Evolutionary conservation across 2,113 vertebrate species (phyloP).

Genomic region (Mesocricetus auratus): DNA sequence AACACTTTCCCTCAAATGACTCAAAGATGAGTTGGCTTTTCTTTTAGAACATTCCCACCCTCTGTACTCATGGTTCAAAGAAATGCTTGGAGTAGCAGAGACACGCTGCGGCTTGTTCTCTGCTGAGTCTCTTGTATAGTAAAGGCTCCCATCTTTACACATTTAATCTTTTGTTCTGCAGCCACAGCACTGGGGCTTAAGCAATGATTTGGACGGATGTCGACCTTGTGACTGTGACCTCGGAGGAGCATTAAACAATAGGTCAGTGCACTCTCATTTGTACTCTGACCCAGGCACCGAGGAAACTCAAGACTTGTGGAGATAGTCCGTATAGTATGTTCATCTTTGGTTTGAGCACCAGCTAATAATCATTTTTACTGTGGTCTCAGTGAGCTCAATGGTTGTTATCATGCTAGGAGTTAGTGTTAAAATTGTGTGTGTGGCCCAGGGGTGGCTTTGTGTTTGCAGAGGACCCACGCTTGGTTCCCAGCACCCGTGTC

Average conservation of each 20-base stretch:
- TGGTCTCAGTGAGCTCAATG: neutral
- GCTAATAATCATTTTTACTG: neutral
- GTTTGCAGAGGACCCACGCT: neutral
- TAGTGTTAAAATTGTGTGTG: neutral
- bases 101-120: neutral
- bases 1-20: neutral
- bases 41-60: neutral
- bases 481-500: neutral
- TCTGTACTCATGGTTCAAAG: neutral
- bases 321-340: neutral
- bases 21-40: neutral
- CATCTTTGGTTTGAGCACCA: neutral
- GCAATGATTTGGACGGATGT: conserved; percentile 97
- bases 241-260: conserved; percentile 94
- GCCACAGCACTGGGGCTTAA: conserved; percentile 97
- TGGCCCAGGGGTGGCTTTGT: neutral
- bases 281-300: neutral
- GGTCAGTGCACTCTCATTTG: conserved; percentile 87
- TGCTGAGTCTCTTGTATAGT: neutral
- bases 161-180: conserved; percentile 82
- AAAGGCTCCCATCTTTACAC: conserved; percentile 31
- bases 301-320: rapidly evolving
- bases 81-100: neutral
- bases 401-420: neutral
- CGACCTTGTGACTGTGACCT: conserved; percentile 96